Evolutionary conservation across 1,140 invertebrate species (phyloP).

Genomic region (Euwallacea similis): DNA sequence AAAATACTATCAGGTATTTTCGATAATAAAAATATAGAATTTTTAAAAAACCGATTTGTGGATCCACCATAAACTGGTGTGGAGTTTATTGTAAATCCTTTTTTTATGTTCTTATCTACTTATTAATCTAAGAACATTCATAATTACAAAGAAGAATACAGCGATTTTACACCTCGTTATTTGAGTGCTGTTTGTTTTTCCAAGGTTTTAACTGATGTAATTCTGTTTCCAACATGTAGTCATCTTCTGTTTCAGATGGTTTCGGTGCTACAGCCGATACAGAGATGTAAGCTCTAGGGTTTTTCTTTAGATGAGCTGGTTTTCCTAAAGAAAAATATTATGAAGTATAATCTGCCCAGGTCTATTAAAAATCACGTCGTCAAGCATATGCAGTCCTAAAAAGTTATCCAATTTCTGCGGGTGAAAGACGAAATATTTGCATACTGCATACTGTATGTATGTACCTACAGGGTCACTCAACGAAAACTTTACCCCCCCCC

Average conservation of each 20-base stretch:
- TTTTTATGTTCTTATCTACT: too few species aligned
- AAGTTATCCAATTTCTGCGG: too few species aligned
- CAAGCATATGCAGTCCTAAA: too few species aligned
- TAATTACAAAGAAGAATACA: slow-evolving; percentile 2
- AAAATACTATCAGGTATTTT: slow-evolving; percentile 35
- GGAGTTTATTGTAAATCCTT: too few species aligned
- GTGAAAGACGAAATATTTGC: background rate
- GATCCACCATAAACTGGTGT: too few species aligned
- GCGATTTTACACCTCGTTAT: background rate
- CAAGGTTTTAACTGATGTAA: slow-evolving; percentile 50
- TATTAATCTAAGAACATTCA: too few species aligned
- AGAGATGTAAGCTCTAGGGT: slow-evolving; percentile 52
- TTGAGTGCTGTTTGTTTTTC: slow-evolving; percentile 35
- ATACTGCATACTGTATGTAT: background rate
- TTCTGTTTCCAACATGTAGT: slow-evolving; percentile 50
- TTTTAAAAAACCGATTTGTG: background rate
- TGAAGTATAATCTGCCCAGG: too few species aligned
- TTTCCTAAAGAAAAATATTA: slow-evolving; percentile 39
- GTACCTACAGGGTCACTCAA: too few species aligned
- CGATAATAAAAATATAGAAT: slow-evolving; percentile 35
- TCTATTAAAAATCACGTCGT: too few species aligned
- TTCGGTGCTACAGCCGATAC: slow-evolving; percentile 52
- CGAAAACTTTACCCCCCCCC: too few species aligned
- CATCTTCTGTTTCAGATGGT: slow-evolving; percentile 42
- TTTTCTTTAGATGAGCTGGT: slow-evolving; percentile 48